phyloP scores from a whole-genome alignment of 2,113 vertebrate genomes.

The Siphamia tubifer region DNA sequence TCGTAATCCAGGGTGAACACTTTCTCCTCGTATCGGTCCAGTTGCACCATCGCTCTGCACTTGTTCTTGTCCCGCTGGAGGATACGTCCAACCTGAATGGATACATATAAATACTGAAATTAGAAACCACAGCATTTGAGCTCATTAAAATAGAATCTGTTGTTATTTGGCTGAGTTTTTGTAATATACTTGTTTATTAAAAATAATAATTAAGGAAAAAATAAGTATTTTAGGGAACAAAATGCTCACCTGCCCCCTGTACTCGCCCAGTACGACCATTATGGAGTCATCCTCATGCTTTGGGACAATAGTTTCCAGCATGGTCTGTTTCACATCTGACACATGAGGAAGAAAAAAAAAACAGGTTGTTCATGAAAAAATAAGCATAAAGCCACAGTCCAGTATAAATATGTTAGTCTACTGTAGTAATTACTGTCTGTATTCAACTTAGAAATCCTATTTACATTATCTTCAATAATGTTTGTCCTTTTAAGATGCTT shows the following conservation, averaged over 20 bases:
- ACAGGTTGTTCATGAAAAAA: background rate
- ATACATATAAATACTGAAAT: background rate
- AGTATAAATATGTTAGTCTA: no score
- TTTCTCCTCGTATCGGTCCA: conserved; percentile 74
- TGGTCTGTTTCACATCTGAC: conserved; percentile 82
- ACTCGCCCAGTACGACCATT: conserved; percentile 87
- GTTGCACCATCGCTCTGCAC: conserved; percentile 83
- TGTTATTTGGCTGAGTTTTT: no score
- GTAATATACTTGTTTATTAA: no score
- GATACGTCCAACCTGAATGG: conserved; percentile 81
- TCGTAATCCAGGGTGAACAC: conserved; percentile 84
- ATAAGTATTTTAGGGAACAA: no score
- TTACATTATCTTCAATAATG: no score
- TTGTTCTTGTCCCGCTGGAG: conserved; percentile 79
- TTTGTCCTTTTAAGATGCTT: no score
- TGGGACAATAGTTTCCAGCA: conserved; percentile 91
- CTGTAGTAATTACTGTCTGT: no score
- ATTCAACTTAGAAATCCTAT: no score
- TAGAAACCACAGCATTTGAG: background rate
- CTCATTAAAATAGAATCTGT: background rate
- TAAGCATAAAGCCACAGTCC: background rate
- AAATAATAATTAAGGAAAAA: no score
- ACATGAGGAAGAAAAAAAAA: background rate
- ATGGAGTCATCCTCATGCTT: conserved; percentile 78
- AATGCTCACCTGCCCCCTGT: conserved; percentile 84